Percentiles rank a stretch among this genome's conserved stretches.
These are phyloP conservation scores for Cylas formicarius DNA, from an alignment of 1,140 invertebrate genomes.

Conservation along the genomic window DNA sequence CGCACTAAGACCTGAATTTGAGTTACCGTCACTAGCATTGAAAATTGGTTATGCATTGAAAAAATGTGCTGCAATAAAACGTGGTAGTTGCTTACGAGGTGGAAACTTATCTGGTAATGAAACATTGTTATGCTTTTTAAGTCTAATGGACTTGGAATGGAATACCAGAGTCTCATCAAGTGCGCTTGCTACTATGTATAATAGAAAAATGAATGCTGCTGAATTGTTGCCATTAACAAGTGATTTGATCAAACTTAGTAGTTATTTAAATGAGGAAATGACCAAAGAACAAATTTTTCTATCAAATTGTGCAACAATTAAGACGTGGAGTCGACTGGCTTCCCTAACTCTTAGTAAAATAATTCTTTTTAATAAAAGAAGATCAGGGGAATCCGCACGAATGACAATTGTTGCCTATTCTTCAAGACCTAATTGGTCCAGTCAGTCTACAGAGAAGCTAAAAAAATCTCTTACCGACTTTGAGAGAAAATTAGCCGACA, in stretches of 20 bases:
- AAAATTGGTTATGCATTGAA: conserved; percentile 8
- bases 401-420: conserved; percentile 6
- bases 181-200: conserved; percentile 11
- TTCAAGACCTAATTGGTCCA: too few species aligned
- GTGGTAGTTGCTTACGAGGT: conserved; percentile 4
- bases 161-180: too few species aligned
- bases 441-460: too few species aligned
- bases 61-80: conserved; percentile 10
- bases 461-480: conserved; percentile 10
- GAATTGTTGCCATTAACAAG: conserved; percentile 7
- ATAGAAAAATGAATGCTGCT: conserved; percentile 6
- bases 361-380: conserved; percentile 13
- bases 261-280: conserved; percentile 5
- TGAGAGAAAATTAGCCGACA: conserved; percentile 7
- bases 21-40: too few species aligned
- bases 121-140: too few species aligned
- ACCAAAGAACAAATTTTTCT: too few species aligned
- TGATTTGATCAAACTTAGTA: conserved; percentile 11
- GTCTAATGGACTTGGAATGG: too few species aligned
- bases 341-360: too few species aligned
- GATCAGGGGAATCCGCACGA: conserved; percentile 12
- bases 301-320: too few species aligned
- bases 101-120: conserved; percentile 11
- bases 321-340: too few species aligned
- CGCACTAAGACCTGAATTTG: too few species aligned